Conservation (phyloP, 2,797 vertebrate species). For the Galago senegalensis region DNA sequence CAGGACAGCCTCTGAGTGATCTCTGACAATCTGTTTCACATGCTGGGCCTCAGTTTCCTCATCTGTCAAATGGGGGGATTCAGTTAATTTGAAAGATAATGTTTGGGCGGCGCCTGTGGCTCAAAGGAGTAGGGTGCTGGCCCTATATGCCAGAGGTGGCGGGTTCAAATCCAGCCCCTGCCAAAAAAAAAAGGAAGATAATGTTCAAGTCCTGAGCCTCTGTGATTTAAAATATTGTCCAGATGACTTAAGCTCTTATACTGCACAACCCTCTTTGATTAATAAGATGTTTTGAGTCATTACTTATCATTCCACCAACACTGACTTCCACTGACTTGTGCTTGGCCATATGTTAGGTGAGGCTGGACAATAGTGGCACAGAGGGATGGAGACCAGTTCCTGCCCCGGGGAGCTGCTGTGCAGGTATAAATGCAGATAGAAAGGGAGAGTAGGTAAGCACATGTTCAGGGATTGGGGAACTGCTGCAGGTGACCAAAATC, state of each 20-base stretch:
- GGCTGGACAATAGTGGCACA: no score
- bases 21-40: background rate
- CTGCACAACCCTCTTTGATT: background rate
- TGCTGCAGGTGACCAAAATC: background rate
- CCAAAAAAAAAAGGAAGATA: no score
- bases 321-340: background rate
- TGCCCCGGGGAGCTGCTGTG: background rate
- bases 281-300: background rate
- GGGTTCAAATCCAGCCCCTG: no score
- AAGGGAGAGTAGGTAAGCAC: background rate
- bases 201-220: no score
- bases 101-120: background rate
- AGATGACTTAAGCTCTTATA: no score
- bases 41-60: background rate
- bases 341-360: background rate
- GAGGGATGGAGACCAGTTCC: background rate
- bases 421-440: background rate
- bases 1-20: background rate
- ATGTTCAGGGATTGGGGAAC: background rate
- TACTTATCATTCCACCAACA: background rate
- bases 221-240: no score
- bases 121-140: no score
- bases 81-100: background rate
- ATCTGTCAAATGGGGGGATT: background rate
- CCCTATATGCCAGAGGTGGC: no score